Percentiles rank a stretch among this genome's conserved stretches.
phyloP scores from a whole-genome alignment of 2,113 vertebrate genomes.

The Maccullochella peelii region DNA sequence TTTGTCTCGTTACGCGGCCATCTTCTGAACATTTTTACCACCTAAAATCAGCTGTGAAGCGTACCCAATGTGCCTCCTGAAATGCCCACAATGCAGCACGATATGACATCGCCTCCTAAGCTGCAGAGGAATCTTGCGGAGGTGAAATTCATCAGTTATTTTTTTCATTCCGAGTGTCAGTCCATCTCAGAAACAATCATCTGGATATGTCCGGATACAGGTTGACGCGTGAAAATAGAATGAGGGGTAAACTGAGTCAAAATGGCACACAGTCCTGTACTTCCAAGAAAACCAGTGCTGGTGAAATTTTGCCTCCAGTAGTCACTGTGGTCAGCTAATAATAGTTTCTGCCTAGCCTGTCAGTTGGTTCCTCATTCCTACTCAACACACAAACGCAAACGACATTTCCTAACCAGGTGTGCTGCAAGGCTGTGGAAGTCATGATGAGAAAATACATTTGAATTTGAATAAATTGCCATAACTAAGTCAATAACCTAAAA shows the following conservation, averaged over 20 bases:
- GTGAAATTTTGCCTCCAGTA: not conserved
- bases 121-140: not conserved
- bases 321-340: not conserved
- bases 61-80: not conserved
- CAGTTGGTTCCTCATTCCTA: not conserved
- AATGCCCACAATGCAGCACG: not conserved
- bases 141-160: not conserved
- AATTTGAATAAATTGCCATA: no score
- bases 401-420: no score
- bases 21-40: no score
- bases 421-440: no score
- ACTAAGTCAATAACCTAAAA: not conserved
- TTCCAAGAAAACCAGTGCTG: not conserved
- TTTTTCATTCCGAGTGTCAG: not conserved
- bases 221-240: not conserved
- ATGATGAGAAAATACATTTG: no score
- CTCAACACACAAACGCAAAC: no score
- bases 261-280: not conserved
- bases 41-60: not conserved
- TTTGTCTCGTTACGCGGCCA: not conserved
- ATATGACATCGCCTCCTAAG: not conserved
- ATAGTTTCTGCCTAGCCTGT: not conserved
- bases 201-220: not conserved
- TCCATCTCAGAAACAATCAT: not conserved
- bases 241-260: not conserved